These are phyloP conservation scores for Heteromyza rotundicornis DNA, from an alignment of 2,888 invertebrate genomes.

Conservation along the genomic window DNA sequence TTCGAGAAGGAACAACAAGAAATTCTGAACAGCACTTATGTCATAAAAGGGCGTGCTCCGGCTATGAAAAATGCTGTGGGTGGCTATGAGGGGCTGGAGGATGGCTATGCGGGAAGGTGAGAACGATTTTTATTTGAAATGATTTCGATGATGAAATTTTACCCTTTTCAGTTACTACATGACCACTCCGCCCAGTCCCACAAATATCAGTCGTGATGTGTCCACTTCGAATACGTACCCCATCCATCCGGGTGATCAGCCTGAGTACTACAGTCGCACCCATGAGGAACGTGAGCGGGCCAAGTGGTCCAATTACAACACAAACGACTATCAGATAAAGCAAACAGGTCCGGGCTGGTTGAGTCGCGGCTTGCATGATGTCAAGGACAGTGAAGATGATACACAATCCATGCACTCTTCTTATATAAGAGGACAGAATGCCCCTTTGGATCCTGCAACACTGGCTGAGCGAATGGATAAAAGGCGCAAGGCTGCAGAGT, in stretches of 20 bases:
- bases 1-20: conserved; percentile 26
- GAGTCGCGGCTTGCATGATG: conserved; percentile 64
- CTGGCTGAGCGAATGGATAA: conserved; percentile 82
- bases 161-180: conserved; percentile 47
- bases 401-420: conserved; percentile 63
- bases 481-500: conserved; percentile 81
- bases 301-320: conserved; percentile 73
- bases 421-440: conserved; percentile 85
- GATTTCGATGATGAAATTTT: no score
- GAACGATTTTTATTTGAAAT: no score
- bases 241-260: conserved; percentile 49
- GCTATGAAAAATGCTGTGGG: conserved; percentile 29
- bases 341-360: conserved; percentile 65
- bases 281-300: conserved; percentile 71
- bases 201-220: conserved; percentile 57
- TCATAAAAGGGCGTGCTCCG: conserved; percentile 37
- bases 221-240: conserved; percentile 61
- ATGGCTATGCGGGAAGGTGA: conserved; percentile 39
- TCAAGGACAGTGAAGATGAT: conserved; percentile 64
- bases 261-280: conserved; percentile 54
- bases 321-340: conserved; percentile 50
- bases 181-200: conserved; percentile 47
- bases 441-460: conserved; percentile 79
- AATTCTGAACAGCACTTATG: conserved; percentile 40
- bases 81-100: conserved; percentile 42